Percentiles rank a stretch among this genome's conserved stretches.
phyloP scores from a whole-genome alignment of 64 coral and sea anemone species.

The Montipora cactus region DNA sequence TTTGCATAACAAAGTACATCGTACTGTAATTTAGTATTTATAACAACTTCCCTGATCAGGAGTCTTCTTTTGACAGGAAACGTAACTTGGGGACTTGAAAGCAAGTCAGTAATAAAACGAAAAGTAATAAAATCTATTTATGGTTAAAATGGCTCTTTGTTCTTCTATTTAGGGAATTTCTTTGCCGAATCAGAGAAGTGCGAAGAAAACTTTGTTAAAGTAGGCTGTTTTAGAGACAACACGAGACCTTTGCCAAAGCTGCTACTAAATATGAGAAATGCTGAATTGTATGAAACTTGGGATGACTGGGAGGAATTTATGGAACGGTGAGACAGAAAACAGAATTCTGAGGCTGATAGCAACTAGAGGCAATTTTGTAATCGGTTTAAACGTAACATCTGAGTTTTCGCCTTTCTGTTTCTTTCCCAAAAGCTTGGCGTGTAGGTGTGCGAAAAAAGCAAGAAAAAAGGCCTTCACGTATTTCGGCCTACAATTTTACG shows the following conservation, averaged over 20 bases:
- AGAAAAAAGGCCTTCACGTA: conserved; percentile 32
- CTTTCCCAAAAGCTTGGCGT: conserved; percentile 8
- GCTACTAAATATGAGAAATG: not conserved
- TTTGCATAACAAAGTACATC: too few relatives aligned
- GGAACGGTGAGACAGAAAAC: conserved; percentile 11
- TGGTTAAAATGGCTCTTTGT: not conserved
- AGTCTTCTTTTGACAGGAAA: too few relatives aligned
- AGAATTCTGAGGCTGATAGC: not conserved
- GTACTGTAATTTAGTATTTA: too few relatives aligned
- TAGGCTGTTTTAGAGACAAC: conserved; percentile 47
- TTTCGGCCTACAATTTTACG: conserved; percentile 66
- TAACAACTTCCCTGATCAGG: too few relatives aligned
- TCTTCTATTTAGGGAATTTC: not conserved
- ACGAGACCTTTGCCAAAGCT: conserved; percentile 34
- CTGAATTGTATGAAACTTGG: not conserved
- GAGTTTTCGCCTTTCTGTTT: not conserved
- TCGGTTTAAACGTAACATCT: too few relatives aligned
- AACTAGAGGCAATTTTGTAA: too few relatives aligned
- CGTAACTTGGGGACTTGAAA: too few relatives aligned
- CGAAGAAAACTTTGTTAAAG: conserved; percentile 20
- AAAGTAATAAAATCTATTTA: too few relatives aligned
- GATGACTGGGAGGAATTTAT: conserved; percentile 44
- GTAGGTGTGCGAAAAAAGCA: conserved; percentile 40
- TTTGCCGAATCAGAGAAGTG: not conserved
- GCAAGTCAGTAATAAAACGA: too few relatives aligned